A percentile compares a stretch with the other conserved stretches of the same genome.
Conservation (phyloP, 2,888 invertebrate genomes). For the Lasioglossum pauxillum region DNA sequence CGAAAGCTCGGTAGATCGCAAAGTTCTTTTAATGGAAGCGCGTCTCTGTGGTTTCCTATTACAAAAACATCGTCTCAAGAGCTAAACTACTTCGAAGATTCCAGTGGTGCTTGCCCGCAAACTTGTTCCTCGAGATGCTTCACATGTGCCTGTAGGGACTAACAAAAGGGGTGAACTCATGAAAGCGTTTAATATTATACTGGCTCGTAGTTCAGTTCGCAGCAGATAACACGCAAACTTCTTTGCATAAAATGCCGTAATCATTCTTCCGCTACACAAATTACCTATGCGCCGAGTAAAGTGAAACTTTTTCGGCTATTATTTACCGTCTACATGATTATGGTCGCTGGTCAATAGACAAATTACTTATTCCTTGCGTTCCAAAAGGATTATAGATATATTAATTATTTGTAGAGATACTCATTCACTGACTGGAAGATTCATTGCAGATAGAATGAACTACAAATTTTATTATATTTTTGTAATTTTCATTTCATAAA, state of each 20-base stretch:
- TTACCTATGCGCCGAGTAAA: not conserved
- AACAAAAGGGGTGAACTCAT: conserved; percentile 17
- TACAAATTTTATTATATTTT: too few relatives aligned
- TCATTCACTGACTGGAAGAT: too few relatives aligned
- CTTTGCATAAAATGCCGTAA: not conserved
- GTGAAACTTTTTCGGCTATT: not conserved
- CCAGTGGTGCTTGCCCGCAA: not conserved
- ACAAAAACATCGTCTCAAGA: not conserved
- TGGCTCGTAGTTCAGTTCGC: not conserved
- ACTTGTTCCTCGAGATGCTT: not conserved
- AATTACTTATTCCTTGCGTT: too few relatives aligned
- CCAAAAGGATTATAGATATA: too few relatives aligned
- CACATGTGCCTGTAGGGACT: not conserved
- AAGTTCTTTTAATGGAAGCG: not conserved
- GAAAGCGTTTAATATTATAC: conserved; percentile 5
- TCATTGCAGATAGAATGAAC: too few relatives aligned
- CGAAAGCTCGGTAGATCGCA: not conserved
- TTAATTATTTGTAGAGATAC: too few relatives aligned
- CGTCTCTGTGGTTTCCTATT: not conserved
- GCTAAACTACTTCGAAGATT: not conserved
- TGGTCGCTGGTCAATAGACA: too few relatives aligned
- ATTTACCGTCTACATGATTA: not conserved
- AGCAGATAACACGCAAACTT: not conserved
- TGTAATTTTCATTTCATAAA: too few relatives aligned
- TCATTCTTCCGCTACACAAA: not conserved